Evolutionary conservation across 2,888 invertebrate genomes (phyloP), one percentile per base, ranked within the genome.

Genomic region (Schizotus pectinicornis): DNA sequence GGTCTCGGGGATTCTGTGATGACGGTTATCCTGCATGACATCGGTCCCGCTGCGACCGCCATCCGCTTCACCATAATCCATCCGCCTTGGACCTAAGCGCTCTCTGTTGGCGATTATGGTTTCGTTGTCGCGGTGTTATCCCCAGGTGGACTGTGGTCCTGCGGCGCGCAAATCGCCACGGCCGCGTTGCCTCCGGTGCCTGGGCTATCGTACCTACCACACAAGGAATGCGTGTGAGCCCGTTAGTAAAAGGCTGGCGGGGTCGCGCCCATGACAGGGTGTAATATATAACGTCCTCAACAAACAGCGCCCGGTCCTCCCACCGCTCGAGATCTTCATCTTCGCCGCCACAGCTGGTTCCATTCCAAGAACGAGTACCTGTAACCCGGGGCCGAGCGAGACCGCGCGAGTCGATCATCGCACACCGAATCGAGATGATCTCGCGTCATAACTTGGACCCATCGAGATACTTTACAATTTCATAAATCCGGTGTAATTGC

Each of bases 211-310:
- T 72, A 71, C 71, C 71, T 70, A 71, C 70, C 71, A 72, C 71
- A 70, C 67, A 64, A 72, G 61, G 72, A 70, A 72, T 72, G 71
- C 70, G 71, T 69, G 71, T 65, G 71, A 72, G 72, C 69, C 71
- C 70, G 72, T 72, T 72, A 72, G 72, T 71, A 71, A 69, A 67
- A 68, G 72, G 70, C 72, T 68, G 71, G 70, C 67, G 67, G 68
- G 69, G 70, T 70, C 70, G 71, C 71, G 70, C 71, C 72, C 71
- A 66, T 74, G 74, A 73, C 74, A 74, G 74, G 73, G 73, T 73
- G 73, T 74, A 74, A 74, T 74, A 74, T 74, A 74, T 74, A 74
- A 74, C 74, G 69, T 73, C 74, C 70, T 74, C 73, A 71, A 70
- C 74, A 73, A 74, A 74, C 72, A 74, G 72, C 73, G 73, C 69